Percentiles rank a stretch among this genome's conserved stretches.
Evolutionary conservation across 2,797 vertebrate species (phyloP).

Genomic region (Molothrus aeneus): DNA sequence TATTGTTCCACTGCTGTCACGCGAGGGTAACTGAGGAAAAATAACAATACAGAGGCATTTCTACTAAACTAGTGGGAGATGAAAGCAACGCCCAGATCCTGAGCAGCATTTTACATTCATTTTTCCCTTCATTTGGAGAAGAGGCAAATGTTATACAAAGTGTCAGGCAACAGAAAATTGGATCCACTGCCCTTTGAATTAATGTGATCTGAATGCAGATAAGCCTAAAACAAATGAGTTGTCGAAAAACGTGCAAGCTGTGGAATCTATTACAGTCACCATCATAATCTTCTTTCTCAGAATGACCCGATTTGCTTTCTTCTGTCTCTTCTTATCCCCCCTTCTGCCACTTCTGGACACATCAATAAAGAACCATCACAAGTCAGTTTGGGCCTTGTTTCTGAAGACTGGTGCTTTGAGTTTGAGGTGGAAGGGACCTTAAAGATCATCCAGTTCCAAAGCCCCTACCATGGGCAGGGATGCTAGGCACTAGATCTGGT

Average conservation of each 20-base stretch:
- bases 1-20: fast-evolving
- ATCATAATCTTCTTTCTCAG: neutral
- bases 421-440: neutral
- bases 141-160: neutral
- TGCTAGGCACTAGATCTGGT: too few relatives aligned
- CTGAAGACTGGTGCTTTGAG: neutral
- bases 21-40: neutral
- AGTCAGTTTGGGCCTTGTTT: neutral
- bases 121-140: neutral
- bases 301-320: neutral
- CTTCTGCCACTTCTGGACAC: neutral
- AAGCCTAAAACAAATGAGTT: neutral
- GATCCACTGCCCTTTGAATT: neutral
- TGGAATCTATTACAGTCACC: neutral
- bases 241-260: neutral
- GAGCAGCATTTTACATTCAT: neutral
- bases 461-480: neutral
- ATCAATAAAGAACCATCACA: neutral
- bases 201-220: neutral
- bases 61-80: neutral
- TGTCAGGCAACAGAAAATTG: neutral
- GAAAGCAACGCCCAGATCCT: neutral
- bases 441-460: neutral
- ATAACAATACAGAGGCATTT: neutral
- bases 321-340: neutral